phyloP scores from a whole-genome alignment of 2,113 vertebrate species.

The Albula goreensis region DNA sequence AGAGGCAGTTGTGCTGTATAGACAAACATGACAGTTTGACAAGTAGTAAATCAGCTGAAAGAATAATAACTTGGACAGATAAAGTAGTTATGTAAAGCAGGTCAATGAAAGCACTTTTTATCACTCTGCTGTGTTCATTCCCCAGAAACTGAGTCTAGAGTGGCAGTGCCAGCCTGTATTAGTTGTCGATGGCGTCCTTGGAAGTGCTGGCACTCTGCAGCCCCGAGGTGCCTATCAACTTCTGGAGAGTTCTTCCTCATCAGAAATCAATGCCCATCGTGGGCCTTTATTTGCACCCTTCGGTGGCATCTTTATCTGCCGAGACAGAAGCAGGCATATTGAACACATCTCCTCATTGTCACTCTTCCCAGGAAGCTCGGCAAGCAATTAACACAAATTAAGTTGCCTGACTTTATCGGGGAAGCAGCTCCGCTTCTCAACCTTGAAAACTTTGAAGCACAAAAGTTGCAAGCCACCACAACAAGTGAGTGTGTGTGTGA shows the following conservation, averaged over 20 bases:
- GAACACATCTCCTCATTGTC: conserved; percentile 4
- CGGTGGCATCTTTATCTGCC: conserved; percentile 43
- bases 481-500: neutral
- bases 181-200: conserved; percentile 9
- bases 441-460: conserved; percentile 27
- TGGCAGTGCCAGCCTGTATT: neutral
- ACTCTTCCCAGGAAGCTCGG: conserved; percentile 24
- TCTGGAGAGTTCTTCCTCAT: conserved; percentile 27
- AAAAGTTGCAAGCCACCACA: neutral
- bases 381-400: conserved; percentile 43
- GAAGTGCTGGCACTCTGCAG: neutral
- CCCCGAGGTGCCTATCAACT: conserved; percentile 2
- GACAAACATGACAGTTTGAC: neutral
- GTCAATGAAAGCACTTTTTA: neutral
- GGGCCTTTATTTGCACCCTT: conserved; percentile 30
- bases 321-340: conserved; percentile 29
- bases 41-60: neutral
- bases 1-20: too few relatives aligned
- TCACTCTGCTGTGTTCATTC: neutral
- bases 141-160: neutral
- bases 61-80: neutral
- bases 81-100: neutral
- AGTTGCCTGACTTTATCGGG: conserved; percentile 30
- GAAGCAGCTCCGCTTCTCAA: conserved; percentile 21
- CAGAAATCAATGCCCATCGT: conserved; percentile 51